phyloP scores from a whole-genome alignment of 2,888 invertebrate species.

The Tetramorium bicarinatum region DNA sequence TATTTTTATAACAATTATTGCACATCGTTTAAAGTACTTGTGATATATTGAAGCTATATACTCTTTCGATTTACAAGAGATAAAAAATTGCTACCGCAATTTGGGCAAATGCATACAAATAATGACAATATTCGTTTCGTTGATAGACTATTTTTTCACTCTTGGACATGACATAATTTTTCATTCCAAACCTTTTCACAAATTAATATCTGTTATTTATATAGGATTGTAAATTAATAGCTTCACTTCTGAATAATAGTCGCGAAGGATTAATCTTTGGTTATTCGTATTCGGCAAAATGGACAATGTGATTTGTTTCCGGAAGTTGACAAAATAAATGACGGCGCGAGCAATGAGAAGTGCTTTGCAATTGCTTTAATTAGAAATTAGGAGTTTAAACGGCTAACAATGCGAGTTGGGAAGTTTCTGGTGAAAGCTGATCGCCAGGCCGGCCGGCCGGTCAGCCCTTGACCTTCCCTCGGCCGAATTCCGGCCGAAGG shows the following conservation, averaged over 20 bases:
- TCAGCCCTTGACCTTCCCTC: constrained; percentile 85
- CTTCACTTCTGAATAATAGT: neutral
- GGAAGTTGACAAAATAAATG: neutral
- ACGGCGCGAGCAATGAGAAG: too few relatives aligned
- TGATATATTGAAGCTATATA: neutral
- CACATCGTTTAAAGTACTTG: neutral
- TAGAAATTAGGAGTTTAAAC: neutral
- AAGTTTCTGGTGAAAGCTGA: constrained; percentile 77
- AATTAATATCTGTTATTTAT: neutral
- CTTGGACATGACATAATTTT: neutral
- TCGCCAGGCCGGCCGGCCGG: constrained; percentile 28
- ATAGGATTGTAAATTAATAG: neutral
- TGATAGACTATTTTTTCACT: neutral
- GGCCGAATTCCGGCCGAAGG: constrained; percentile 80
- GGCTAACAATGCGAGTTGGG: constrained; percentile 50
- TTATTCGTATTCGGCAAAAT: neutral
- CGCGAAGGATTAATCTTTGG: neutral
- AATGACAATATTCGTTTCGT: neutral
- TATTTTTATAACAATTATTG: neutral
- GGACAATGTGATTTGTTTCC: neutral
- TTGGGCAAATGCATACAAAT: neutral
- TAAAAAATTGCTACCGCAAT: neutral
- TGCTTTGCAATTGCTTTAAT: neutral
- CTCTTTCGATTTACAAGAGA: neutral
- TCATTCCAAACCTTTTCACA: neutral